Evolutionary conservation across 2,888 invertebrate genomes (phyloP).

Genomic region (Lysandra coridon): DNA sequence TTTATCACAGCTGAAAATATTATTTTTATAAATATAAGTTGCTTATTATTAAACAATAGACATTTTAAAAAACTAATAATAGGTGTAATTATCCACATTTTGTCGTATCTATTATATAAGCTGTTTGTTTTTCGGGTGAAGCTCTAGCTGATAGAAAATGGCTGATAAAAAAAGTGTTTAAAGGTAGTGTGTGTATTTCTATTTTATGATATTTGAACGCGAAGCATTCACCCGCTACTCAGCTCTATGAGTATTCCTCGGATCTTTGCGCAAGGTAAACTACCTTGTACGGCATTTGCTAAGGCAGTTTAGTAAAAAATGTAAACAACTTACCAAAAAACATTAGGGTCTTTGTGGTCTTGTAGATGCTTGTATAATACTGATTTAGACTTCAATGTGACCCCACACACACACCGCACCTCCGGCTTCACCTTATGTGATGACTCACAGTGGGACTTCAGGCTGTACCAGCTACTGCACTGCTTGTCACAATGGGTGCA

Average conservation of each 20-base stretch:
- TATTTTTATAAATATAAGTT: not conserved
- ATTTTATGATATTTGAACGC: too few relatives aligned
- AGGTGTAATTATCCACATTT: too few relatives aligned
- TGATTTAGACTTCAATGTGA: slow-evolving; percentile 72
- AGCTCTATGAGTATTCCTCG: not conserved
- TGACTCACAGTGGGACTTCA: slow-evolving; percentile 64
- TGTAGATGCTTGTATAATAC: slow-evolving; percentile 77
- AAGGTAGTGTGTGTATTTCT: too few relatives aligned
- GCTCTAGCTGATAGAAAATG: too few relatives aligned
- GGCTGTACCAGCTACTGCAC: slow-evolving; percentile 72
- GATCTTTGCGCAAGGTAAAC: not conserved
- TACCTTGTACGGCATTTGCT: too few relatives aligned
- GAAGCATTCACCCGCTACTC: not conserved
- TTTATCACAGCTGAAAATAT: slow-evolving; percentile 70
- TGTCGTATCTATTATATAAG: too few relatives aligned
- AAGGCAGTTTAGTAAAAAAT: not conserved
- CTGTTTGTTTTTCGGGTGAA: too few relatives aligned
- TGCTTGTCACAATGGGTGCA: slow-evolving; percentile 66
- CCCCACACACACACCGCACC: slow-evolving; percentile 72
- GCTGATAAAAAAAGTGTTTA: too few relatives aligned
- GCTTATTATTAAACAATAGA: not conserved
- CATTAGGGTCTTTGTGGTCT: slow-evolving; percentile 74
- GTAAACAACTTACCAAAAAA: slow-evolving; percentile 63
- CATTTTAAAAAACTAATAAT: too few relatives aligned
- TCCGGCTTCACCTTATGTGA: slow-evolving; percentile 62